Percentiles rank a stretch among this genome's conserved stretches.
Evolutionary conservation across 2,113 vertebrate species (phyloP).

Genomic region (Enhydra lutris): DNA sequence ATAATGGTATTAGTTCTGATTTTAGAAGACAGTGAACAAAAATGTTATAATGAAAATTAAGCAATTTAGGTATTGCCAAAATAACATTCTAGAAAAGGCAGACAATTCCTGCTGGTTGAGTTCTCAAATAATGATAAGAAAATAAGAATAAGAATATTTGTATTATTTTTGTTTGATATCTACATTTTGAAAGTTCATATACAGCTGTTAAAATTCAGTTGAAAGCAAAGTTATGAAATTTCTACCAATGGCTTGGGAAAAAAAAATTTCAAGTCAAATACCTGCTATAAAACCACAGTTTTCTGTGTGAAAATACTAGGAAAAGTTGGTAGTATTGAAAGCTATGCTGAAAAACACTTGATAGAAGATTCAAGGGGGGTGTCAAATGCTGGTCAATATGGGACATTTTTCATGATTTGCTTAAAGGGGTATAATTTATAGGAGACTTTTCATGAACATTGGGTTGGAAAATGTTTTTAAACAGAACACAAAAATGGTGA

Average conservation of each 20-base stretch:
- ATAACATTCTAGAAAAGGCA: background rate
- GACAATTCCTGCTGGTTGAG: background rate
- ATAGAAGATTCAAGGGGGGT: background rate
- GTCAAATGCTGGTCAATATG: background rate
- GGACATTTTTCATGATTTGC: background rate
- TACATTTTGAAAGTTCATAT: background rate
- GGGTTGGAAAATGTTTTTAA: background rate
- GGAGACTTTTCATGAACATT: background rate
- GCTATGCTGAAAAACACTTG: background rate
- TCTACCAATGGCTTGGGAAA: background rate
- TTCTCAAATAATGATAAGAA: background rate
- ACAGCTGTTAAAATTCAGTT: background rate
- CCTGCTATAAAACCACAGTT: background rate
- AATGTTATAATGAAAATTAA: constrained; percentile 29
- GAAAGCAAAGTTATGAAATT: background rate
- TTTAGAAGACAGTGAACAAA: constrained; percentile 30
- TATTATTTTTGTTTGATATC: background rate
- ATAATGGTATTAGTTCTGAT: constrained; percentile 11
- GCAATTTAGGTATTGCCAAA: background rate
- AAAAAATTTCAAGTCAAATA: background rate
- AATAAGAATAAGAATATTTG: background rate
- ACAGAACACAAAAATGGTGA: background rate
- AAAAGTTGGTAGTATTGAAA: background rate
- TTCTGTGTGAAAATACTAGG: background rate
- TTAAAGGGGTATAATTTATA: background rate